These are phyloP conservation scores for Mus musculus DNA, from an alignment of 2,113 vertebrate genomes.

Conservation along the genomic window GRCm39 chr7:55370001-55370500, in stretches of 20 bases:
- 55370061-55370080: neutral
- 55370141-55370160: too few species aligned
- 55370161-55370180: neutral
- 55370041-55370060: neutral
- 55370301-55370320: neutral
- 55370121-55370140: neutral
- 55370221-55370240: neutral
- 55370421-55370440: neutral
- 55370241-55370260: neutral
- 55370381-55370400: neutral
- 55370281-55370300: neutral
- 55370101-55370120: neutral
- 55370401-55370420: neutral
- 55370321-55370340: neutral
- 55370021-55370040: neutral
- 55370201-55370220: neutral
- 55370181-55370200: neutral
- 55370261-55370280: neutral
- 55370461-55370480: neutral
- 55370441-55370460: neutral
- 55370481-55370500: neutral
- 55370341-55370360: neutral
- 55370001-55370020: too few species aligned
- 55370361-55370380: neutral
- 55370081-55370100: neutral